Evolutionary conservation across 2,888 invertebrate species (phyloP), one percentile per base, ranked within the genome.

Genomic region (Drosophila vallismaia): DNA sequence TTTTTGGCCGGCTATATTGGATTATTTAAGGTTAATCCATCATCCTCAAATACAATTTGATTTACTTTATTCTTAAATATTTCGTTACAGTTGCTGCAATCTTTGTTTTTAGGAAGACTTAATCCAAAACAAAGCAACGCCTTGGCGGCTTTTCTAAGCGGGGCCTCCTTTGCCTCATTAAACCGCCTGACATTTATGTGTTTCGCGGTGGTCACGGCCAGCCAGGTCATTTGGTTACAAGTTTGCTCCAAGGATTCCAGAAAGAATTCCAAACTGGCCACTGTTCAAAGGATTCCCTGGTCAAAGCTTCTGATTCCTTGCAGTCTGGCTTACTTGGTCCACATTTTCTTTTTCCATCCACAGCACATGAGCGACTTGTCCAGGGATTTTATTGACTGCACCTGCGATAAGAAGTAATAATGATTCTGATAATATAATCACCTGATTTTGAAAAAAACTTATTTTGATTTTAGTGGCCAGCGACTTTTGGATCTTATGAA

Each of bases 71-170:
- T 6, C 6, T 12, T 6, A 6, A 36, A 6, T 12, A 28, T 33
- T 5, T 6, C 0, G 5, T 8, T 46, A 10, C 3, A 82, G 82
- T 2, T 76, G 3, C 42, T 69, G 0, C 85, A 83, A 51, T 63
- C 66, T 12, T 2, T 75, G 8, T 38, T 78, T 4, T 33, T 48
- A 0, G 36, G 26, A 6, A 51, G 14, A 9, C 24, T 83, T 29
- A 8, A 63, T 4, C 2, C 44, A 0, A 50, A 24, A 0, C 38
- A 9, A 0, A 10, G 36, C 1, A 77, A 72, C 33, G 29, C 67
- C 9, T 2, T 78, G 7, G 86, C 82, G 0, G 76, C 76, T 0
- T 84, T 83, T 49, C 3, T 78, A 3, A 71, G 87, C n/a, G 83
- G 87, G 0, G 14, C 28, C 3, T 29, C 87, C 8, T 81, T 69